Evolutionary conservation across 1,140 invertebrate genomes (phyloP).

Genomic region (Megathymus violae): DNA sequence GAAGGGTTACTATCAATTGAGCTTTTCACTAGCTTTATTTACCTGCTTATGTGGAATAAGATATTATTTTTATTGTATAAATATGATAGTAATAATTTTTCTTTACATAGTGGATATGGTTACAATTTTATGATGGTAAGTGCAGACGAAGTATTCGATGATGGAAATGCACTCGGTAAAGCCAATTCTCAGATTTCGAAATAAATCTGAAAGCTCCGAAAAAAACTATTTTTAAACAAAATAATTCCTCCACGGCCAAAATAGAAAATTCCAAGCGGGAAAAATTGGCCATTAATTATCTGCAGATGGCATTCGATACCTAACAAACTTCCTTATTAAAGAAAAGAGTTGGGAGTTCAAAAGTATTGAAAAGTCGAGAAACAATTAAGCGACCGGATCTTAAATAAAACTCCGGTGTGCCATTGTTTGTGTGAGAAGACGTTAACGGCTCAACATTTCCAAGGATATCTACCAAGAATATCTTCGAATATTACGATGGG

Average conservation of each 20-base stretch:
- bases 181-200: too few species aligned
- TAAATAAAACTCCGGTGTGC: constrained; percentile 6
- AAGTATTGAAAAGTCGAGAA: constrained; percentile 11
- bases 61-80: too few species aligned
- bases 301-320: constrained; percentile 25
- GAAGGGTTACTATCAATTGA: too few species aligned
- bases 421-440: background rate
- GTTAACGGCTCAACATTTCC: background rate
- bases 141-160: too few species aligned
- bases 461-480: constrained; percentile 6
- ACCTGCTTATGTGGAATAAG: too few species aligned
- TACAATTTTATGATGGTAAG: too few species aligned
- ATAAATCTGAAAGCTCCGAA: constrained; percentile 3
- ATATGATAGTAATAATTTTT: too few species aligned
- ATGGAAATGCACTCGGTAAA: too few species aligned
- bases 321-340: constrained; percentile 16
- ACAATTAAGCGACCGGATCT: constrained; percentile 5
- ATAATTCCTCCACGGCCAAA: constrained; percentile 1
- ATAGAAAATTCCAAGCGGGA: constrained; percentile 14
- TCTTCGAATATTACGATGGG: too few species aligned
- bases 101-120: too few species aligned
- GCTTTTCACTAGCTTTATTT: too few species aligned
- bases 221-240: constrained; percentile 6
- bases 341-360: constrained; percentile 6
- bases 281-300: constrained; percentile 31